Evolutionary conservation across 2,113 vertebrate genomes (phyloP), one percentile per base, ranked within the genome.

Genomic region (Zosterops borbonicus): DNA sequence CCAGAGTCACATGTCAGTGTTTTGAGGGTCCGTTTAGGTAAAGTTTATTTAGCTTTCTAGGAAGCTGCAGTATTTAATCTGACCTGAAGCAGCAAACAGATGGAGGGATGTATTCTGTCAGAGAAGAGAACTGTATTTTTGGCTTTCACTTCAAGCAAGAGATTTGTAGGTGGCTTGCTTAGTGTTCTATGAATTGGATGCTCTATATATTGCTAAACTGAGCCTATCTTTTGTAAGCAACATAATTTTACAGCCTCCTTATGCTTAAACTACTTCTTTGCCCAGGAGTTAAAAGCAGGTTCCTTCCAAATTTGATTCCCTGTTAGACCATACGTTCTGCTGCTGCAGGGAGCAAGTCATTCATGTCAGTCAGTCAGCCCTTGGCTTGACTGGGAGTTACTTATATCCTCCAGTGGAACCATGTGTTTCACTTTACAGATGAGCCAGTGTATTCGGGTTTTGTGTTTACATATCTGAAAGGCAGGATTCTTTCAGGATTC

Each of bases 81-180:
- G 76, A 95, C 88, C 90, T 56, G 94, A 96, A 89, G 52, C 73
- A 95, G 86, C 39, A 87, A 52, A 68, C 92, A 95, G 92, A 95
- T 94, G 92, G 91, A 90, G 42, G 64, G 76, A 39, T 83, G 35
- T 74, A 28, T 74, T 73, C 89, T 92, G 64, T 85, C 49, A 68
- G 21, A 71, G 74, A 56, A 74, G 41, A 19, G 24, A 5, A 24
- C 27, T 67, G 46, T 83, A 70, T 95, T 94, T 93, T 94, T 92
- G 82, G 90, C 85, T 97, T 96, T 92, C 21, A 25, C 47, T 93
- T 89, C 42, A 92, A 90, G 82, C 23, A 77, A 78, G 83, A 93
- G 59, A 47, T 49, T 87, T 89, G 84, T 92, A 92, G 87, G 89
- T 95, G 74, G 80, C 73, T 92, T 55, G 31, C 53, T 71, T 84